phyloP scores from a whole-genome alignment of 2,113 vertebrate species.

The Leiothrix lutea region DNA sequence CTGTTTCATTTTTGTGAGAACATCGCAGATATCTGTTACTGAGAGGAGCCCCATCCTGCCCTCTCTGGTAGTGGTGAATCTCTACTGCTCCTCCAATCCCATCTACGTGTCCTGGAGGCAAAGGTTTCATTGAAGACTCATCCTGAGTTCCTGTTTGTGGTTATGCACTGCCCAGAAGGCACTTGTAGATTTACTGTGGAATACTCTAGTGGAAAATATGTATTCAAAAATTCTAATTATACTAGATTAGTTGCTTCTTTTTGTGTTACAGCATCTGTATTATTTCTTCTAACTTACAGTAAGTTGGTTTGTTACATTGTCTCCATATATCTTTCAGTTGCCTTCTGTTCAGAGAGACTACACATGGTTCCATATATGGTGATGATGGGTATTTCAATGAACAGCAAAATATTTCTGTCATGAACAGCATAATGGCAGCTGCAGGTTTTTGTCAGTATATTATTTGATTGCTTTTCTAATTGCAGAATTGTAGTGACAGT shows the following conservation, averaged over 20 bases:
- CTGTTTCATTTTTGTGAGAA: background rate
- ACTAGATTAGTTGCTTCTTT: background rate
- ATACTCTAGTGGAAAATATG: accelerated
- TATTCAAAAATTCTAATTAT: background rate
- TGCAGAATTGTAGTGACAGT: background rate
- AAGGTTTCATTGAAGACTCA: background rate
- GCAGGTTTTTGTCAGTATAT: background rate
- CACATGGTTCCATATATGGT: background rate
- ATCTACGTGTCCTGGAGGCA: background rate
- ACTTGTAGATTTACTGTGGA: background rate
- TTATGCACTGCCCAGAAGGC: background rate
- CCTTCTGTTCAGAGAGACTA: background rate
- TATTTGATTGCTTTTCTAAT: background rate
- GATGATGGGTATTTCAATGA: background rate
- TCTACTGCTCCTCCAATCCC: background rate
- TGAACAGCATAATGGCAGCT: background rate
- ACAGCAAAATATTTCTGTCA: background rate
- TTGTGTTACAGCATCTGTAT: background rate
- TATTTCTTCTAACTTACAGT: background rate
- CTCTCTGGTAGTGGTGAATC: background rate
- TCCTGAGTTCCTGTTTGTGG: background rate
- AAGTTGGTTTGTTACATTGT: background rate
- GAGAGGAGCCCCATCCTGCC: background rate
- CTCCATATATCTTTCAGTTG: background rate
- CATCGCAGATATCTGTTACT: background rate